Base-by-base conservation (phyloP, 2,797 vertebrate species). In the Malurus leucopterus region DNA sequence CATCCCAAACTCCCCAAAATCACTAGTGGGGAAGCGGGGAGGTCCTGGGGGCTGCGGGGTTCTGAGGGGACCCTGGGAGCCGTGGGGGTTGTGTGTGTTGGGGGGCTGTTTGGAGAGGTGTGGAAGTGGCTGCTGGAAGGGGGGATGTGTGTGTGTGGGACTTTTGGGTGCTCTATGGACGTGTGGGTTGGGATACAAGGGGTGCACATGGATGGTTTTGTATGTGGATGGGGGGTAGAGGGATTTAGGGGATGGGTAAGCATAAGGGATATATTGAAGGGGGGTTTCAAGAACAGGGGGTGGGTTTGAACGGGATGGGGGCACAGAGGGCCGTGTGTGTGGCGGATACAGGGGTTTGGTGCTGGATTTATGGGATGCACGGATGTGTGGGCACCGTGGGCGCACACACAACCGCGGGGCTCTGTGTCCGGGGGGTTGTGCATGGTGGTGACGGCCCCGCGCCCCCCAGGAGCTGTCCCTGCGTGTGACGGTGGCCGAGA, bases 401-500 rank as follows among this genome's bases (percentile, higher is more conserved):
- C 11, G 5, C 11, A 36, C 36, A 36, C 36, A 36, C 36, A 36
- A 36, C 36, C 11, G 36, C 11, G 11, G 36, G 36, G 36, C 36
- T 36, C 36, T 36, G 36, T 36, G 36, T 36, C 36, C 36, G 36
- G 11, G 3, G n/a, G 11, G 6, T 6, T 1, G 2, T 0, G 26
- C 1, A 22, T 2, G 62, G 62, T 8, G 19, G 17, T 68, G 84
- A 74, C 55, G 6, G 9, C 50, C 43, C 49, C 3, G 20, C 5
- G 23, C 19, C 36, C 29, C 46, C 4, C 95, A 99, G 99, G 99
- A 99, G 74, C 98, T 99, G 67, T 99, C 99, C 57, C 97, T 99
- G 95, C 97, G 99, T 15, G 98, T 99, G 93, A 99, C 99, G 0
- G 99, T 99, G 87, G 99, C 99, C 0, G 99, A 99, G 96, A 97